Evolutionary conservation across 2,888 invertebrate species (phyloP), one percentile per base, ranked within the genome.

Genomic region (Sphaerophoria taeniata): DNA sequence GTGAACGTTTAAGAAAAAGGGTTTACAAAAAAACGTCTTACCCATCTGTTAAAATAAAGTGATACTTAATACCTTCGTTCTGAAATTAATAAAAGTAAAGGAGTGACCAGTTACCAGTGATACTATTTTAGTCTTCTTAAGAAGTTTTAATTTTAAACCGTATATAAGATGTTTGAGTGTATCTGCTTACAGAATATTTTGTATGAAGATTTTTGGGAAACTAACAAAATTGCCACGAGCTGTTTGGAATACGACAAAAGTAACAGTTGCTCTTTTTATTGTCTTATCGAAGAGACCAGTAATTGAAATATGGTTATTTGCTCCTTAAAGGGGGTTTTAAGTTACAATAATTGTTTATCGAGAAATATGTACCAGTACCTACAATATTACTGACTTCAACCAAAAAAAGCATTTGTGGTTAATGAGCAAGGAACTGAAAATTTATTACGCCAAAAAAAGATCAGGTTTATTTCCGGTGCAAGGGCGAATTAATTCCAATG

Each of bases 221-320:
- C 2, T 39, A 39, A 31, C 16, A n/a, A 33, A 79, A 79, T 51
- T 69, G 83, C 65, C 79, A 84, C 83, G 83, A 65, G 83, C 83
- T 58, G 31, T 67, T 47, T 77, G 4, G 58, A 36, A 67, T 69
- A 16, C 33, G 56, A 49, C 56, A 58, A 79, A 79, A 84, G 83
- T 84, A 79, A 74, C 65, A 47, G 60, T 47, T 39, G 45, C 4
- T n/a, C n/a, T 43, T 45, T 0, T 24, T 0, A 43, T 24, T 43
- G 53, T 24, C 24, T 24, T 24, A 24, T 24, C 7, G 11, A 39
- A 67, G 24, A 24, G 16, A n/a, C 11, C 60, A 53, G 53, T n/a
- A 51, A 67, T 39, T 39, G 12, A 16, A 34, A 63, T 47, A 53
- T 51, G 39, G 12, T 39, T 60, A 6, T 39, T 39, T 6, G 39